A percentile compares a stretch with the other conserved stretches of the same genome.
phyloP scores from a whole-genome alignment of 2,113 vertebrate genomes.

The Talpa occidentalis region DNA sequence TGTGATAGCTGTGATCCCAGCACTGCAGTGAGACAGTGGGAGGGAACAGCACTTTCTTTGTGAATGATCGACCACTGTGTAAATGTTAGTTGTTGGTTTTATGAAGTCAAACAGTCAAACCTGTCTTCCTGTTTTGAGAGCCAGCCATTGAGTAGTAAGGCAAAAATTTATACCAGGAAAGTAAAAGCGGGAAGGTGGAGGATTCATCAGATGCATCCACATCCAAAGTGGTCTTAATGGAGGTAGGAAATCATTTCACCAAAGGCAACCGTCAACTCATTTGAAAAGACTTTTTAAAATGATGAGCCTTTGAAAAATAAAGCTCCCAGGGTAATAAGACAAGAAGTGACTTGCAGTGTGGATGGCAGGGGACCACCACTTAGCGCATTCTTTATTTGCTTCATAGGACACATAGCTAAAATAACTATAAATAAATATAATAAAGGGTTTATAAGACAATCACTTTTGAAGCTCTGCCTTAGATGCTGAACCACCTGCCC shows the following conservation, averaged over 20 bases:
- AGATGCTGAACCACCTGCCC: not conserved
- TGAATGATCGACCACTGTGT: slow-evolving; percentile 50
- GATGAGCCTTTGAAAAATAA: not conserved
- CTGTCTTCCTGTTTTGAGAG: slow-evolving; percentile 71
- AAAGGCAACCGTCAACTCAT: not conserved
- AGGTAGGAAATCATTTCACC: not conserved
- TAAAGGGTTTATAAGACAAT: not conserved
- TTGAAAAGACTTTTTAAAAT: not conserved
- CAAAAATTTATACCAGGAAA: slow-evolving; percentile 15
- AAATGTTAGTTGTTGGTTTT: slow-evolving; percentile 61
- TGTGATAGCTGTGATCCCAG: not conserved
- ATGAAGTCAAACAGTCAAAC: slow-evolving; percentile 65
- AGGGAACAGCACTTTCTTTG: slow-evolving; percentile 64
- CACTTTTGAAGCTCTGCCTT: not conserved
- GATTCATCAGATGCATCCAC: not conserved
- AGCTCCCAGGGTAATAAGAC: not conserved
- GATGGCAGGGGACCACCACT: not conserved
- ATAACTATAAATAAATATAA: not conserved
- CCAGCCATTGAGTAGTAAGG: slow-evolving; percentile 55
- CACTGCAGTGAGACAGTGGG: not conserved
- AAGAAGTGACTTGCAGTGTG: not conserved
- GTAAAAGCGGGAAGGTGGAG: slow-evolving; percentile 2
- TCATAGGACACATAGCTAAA: not conserved
- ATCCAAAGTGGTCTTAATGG: not conserved
- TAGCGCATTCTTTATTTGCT: not conserved